Base-by-base conservation (phyloP, 2,113 vertebrate genomes). In the Barbus barbus region DNA sequence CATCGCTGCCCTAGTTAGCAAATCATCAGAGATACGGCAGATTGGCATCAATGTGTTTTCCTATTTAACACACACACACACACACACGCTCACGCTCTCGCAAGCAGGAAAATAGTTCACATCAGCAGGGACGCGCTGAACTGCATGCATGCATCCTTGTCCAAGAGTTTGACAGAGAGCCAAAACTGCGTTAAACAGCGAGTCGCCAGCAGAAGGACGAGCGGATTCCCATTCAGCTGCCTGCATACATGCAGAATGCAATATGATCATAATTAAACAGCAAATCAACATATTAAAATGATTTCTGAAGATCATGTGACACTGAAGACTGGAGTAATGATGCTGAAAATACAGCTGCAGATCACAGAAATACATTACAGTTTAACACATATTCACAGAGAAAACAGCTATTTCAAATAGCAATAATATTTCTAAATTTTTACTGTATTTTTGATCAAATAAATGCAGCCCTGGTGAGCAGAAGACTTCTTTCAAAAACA, bases 1-100 rank as follows among this genome's bases (percentile, higher is more conserved):
- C 89, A 85, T 84, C 28, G 86, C 86, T 93, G 93, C 90, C 94
- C 93, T 89, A 94, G 89, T 94, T 95, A 90, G 88, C 90, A 85
- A 87, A 90, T 92, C 92, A 89, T 90, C 87, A 82, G 86, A 63
- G 58, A 85, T 90, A 91, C 87, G 89, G 90, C 90, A 85, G 87
- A 36, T 83, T 87, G 79, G 87, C 90, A 84, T 87, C 86, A 90
- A 91, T 90, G 86, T 90, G 88, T 81, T 82, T 78, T 75, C 65
- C 53, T 82, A n/a, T 46, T 58, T 44, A 73, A 18, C 38, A 41
- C 9, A 44, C 41, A 44, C 41, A 44, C 41, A 44, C 41, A 44
- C 41, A 44, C 41, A 44, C 38, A 38, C 41, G 89, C 89, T 41
- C 18, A 81, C 81, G n/a, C 44, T 88, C 87, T 20, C 24, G 44